Percentiles rank a stretch among this genome's conserved stretches.
Conservation (phyloP, 1,140 invertebrate genomes). For the Bombus soroeensis region DNA sequence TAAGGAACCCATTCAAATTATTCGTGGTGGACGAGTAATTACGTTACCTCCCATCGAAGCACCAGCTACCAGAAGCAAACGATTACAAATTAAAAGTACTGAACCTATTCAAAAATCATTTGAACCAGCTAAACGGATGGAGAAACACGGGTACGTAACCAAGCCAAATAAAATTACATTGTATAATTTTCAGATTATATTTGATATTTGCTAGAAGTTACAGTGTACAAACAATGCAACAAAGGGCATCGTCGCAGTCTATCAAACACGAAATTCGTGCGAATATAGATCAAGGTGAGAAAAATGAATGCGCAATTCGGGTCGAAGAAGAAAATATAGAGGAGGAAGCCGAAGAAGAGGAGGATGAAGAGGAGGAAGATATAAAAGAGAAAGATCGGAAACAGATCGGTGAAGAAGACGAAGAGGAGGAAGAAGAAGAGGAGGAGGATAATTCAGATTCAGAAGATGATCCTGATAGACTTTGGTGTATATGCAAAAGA, state of each 20-base stretch:
- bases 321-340: conserved; percentile 85
- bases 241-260: conserved; percentile 15
- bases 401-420: conserved; percentile 86
- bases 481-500: conserved; percentile 98
- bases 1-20: conserved; percentile 87
- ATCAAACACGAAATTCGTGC: conserved; percentile 31
- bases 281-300: conserved; percentile 33
- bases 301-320: conserved; percentile 37
- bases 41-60: conserved; percentile 91
- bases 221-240: conserved; percentile 35
- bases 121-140: conserved; percentile 53
- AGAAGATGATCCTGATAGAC: conserved; percentile 96
- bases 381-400: conserved; percentile 81
- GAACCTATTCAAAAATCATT: conserved; percentile 57
- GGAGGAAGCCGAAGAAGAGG: conserved; percentile 59
- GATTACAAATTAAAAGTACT: conserved; percentile 76
- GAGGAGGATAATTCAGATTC: conserved; percentile 86
- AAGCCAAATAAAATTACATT: background rate
- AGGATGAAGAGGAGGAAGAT: conserved; percentile 80
- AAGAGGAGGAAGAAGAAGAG: conserved; percentile 77
- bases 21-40: conserved; percentile 88
- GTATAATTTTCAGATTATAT: background rate
- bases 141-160: conserved; percentile 44
- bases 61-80: conserved; percentile 86
- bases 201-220: background rate